Conservation (phyloP, 2,888 invertebrate species). For the Sthenelais limicola region DNA sequence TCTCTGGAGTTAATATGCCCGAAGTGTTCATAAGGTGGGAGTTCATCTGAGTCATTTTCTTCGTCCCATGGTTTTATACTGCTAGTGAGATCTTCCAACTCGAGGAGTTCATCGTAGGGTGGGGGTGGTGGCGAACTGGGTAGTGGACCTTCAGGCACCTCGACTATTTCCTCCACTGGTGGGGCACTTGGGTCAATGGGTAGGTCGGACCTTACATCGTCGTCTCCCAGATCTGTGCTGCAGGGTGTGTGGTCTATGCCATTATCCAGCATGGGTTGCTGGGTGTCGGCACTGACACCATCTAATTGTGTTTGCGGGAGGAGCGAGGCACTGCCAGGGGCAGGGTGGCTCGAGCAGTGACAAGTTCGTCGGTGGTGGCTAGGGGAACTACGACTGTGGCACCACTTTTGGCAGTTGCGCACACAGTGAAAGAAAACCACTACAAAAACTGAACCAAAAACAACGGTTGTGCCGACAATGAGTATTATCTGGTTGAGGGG, state of each 20-base stretch:
- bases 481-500: slow-evolving; percentile 21
- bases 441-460: slow-evolving; percentile 21
- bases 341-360: slow-evolving; percentile 23
- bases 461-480: slow-evolving; percentile 14
- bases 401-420: slow-evolving; percentile 28
- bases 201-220: background rate
- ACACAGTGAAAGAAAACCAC: slow-evolving; percentile 31
- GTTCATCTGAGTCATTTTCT: slow-evolving; percentile 28
- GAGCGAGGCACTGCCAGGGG: slow-evolving; percentile 13
- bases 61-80: slow-evolving; percentile 15
- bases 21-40: slow-evolving; percentile 31
- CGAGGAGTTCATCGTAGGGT: slow-evolving; percentile 28
- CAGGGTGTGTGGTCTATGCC: slow-evolving; percentile 18
- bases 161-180: slow-evolving; percentile 18
- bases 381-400: background rate
- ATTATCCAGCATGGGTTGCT: slow-evolving; percentile 31
- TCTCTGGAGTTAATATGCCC: slow-evolving; percentile 21
- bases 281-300: slow-evolving; percentile 5
- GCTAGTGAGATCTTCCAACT: slow-evolving; percentile 22
- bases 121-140: slow-evolving; percentile 31
- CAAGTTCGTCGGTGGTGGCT: slow-evolving; percentile 29
- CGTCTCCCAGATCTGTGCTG: background rate
- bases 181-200: slow-evolving; percentile 30
- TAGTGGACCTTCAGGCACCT: slow-evolving; percentile 19
- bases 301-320: slow-evolving; percentile 24